These are phyloP conservation scores for Agriopis marginaria DNA, from an alignment of 2,888 invertebrate genomes.

Conservation along the genomic window DNA sequence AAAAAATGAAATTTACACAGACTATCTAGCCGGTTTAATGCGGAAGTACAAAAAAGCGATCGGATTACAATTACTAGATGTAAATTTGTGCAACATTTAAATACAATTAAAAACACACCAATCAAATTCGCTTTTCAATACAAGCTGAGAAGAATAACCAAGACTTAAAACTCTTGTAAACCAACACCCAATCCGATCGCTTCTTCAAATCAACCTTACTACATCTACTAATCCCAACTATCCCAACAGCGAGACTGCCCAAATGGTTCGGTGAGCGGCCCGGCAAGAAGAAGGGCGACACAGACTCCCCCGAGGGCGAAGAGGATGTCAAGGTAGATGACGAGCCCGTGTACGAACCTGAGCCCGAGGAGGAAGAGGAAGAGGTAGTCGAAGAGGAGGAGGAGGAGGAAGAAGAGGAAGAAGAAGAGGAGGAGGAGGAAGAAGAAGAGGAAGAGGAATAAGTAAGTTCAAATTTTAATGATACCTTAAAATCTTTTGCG, in stretches of 20 bases:
- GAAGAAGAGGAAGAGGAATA: conserved; percentile 86
- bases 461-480: conserved; percentile 55
- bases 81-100: too few species aligned
- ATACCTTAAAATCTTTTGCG: too few species aligned
- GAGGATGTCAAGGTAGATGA: conserved; percentile 93
- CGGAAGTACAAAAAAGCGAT: neutral
- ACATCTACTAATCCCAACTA: neutral
- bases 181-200: neutral
- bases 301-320: conserved; percentile 96
- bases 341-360: conserved; percentile 88
- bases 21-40: neutral
- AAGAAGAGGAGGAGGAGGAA: conserved; percentile 87
- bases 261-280: conserved; percentile 98
- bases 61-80: neutral
- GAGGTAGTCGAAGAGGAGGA: conserved; percentile 90
- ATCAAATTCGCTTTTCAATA: too few species aligned
- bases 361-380: conserved; percentile 90
- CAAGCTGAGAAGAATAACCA: neutral
- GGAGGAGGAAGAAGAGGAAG: conserved; percentile 89
- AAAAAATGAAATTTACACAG: neutral
- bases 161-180: neutral
- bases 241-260: conserved; percentile 92
- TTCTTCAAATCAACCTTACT: neutral
- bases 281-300: conserved; percentile 95
- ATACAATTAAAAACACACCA: too few species aligned